Percentiles rank a stretch among this genome's conserved stretches.
phyloP scores from a whole-genome alignment of 1,140 invertebrate species.

The Hydropsyche tenuis region DNA sequence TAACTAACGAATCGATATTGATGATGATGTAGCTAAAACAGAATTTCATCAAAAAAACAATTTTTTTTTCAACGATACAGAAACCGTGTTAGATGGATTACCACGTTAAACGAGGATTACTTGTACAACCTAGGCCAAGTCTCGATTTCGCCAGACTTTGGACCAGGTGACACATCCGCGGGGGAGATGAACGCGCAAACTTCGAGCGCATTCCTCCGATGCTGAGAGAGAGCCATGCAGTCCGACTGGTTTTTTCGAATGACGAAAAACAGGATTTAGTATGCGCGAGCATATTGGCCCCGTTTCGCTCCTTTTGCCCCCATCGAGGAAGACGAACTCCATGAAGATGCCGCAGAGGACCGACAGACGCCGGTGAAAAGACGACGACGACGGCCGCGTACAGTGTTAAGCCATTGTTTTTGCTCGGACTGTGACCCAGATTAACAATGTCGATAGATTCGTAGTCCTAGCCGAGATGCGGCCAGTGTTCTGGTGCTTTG shows the following conservation, averaged over 20 bases:
- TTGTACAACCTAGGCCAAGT: too few species aligned
- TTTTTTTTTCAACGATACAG: too few species aligned
- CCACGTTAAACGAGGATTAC: too few species aligned
- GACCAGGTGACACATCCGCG: too few species aligned
- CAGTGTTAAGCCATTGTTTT: constrained; percentile 39
- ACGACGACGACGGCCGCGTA: constrained; percentile 25
- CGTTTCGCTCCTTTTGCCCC: constrained; percentile 23
- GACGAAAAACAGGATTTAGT: constrained; percentile 48
- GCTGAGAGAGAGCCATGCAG: constrained; percentile 30
- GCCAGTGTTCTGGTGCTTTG: constrained; percentile 11
- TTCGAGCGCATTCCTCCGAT: neutral
- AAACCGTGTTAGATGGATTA: too few species aligned
- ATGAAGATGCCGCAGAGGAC: constrained; percentile 20
- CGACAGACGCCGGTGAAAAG: constrained; percentile 30
- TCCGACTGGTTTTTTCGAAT: constrained; percentile 43
- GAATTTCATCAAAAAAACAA: too few species aligned
- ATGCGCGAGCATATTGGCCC: constrained; percentile 40
- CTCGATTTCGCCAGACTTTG: too few species aligned
- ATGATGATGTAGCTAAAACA: too few species aligned
- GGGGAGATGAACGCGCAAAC: too few species aligned
- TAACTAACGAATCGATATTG: too few species aligned
- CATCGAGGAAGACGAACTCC: neutral
- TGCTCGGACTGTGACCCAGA: constrained; percentile 24
- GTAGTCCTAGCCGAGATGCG: constrained; percentile 1
- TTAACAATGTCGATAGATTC: neutral